phyloP scores from a whole-genome alignment of 2,113 vertebrate species.

The Cololabis saira region DNA sequence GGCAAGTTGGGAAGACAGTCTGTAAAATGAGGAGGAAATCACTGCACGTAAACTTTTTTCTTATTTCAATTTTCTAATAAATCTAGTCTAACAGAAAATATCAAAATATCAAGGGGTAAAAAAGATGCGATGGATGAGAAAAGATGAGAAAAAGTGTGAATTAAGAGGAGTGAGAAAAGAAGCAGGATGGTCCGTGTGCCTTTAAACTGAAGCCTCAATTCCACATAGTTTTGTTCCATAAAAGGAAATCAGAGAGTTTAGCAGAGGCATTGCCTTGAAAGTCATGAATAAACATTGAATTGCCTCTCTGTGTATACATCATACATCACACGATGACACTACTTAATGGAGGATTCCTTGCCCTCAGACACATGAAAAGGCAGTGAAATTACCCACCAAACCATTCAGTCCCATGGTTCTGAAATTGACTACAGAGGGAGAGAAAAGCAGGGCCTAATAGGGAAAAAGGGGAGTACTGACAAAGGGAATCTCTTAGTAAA shows the following conservation, averaged over 20 bases:
- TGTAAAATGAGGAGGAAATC: conserved; percentile 74
- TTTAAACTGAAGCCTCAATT: conserved; percentile 82
- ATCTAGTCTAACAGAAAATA: conserved; percentile 79
- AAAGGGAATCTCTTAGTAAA: conserved; percentile 68
- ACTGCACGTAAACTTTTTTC: conserved; percentile 75
- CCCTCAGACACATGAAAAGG: conserved; percentile 80
- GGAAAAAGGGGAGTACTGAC: conserved; percentile 45
- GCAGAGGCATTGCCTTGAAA: conserved; percentile 78
- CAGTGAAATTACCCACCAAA: conserved; percentile 78
- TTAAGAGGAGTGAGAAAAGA: not conserved
- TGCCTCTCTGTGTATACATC: conserved; percentile 80
- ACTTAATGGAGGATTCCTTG: conserved; percentile 82
- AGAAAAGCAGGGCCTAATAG: conserved; percentile 47
- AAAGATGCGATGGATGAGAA: conserved; percentile 55
- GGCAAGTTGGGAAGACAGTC: conserved; percentile 56
- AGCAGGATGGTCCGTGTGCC: conserved; percentile 66
- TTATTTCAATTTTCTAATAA: conserved; percentile 72
- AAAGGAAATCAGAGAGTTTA: conserved; percentile 82
- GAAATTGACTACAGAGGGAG: conserved; percentile 73
- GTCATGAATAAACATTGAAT: conserved; percentile 85
- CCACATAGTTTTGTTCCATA: conserved; percentile 82
- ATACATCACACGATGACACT: conserved; percentile 82
- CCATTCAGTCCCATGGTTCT: conserved; percentile 67
- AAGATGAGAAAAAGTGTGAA: conserved; percentile 36
- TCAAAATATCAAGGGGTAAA: conserved; percentile 71